Percentiles rank a stretch among this genome's conserved stretches.
phyloP scores from a whole-genome alignment of 1,140 invertebrate genomes.

The Mya arenaria region DNA sequence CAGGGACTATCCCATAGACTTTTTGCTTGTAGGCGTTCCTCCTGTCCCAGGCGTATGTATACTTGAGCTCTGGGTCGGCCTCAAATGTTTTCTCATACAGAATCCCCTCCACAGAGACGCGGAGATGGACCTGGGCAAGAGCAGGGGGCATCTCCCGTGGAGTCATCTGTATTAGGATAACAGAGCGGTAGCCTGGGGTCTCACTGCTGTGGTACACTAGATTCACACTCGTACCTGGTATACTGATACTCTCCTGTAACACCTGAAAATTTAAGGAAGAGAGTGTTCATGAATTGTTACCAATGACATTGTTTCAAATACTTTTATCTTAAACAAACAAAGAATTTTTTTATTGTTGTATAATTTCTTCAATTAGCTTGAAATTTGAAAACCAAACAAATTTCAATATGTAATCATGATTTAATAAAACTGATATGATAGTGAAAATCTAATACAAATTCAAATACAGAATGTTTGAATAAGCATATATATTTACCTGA shows the following conservation, averaged over 20 bases:
- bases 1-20: constrained; percentile 85
- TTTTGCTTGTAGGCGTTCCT: constrained; percentile 98
- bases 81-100: constrained; percentile 95
- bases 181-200: constrained; percentile 94
- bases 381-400: too few species aligned
- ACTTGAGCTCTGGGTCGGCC: constrained; percentile 95
- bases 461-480: too few species aligned
- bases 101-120: constrained; percentile 95
- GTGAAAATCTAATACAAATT: too few species aligned
- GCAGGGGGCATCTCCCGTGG: constrained; percentile 89
- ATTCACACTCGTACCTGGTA: constrained; percentile 95
- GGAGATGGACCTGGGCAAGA: constrained; percentile 92
- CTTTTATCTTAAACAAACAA: too few species aligned
- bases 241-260: constrained; percentile 95
- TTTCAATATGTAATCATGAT: too few species aligned
- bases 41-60: constrained; percentile 98
- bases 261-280: too few species aligned
- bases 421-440: too few species aligned
- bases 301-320: too few species aligned
- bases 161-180: constrained; percentile 95
- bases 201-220: constrained; percentile 96
- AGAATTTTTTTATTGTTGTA: too few species aligned
- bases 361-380: too few species aligned
- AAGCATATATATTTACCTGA: constrained; percentile 87
- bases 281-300: too few species aligned